Base-by-base conservation (phyloP, 2,113 vertebrate species). In the Mesitornis unicolor region DNA sequence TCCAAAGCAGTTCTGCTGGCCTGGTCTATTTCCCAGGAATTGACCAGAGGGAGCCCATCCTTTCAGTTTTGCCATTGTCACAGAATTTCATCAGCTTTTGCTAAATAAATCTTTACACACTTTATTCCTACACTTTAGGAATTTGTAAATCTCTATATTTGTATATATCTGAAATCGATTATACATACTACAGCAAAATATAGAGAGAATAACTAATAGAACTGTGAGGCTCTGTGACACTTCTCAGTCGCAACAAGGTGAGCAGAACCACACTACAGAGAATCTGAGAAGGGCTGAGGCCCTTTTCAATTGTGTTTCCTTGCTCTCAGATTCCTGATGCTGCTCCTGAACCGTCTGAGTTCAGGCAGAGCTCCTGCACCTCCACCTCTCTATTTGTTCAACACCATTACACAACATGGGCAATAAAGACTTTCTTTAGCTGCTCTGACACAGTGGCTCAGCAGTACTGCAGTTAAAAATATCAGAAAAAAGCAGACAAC, bases 1-100 rank as follows among this genome's bases (percentile, higher is more conserved):
- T 0, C 0, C 19, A 48, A 18, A 68, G 42, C 21, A 56, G 13
- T 69, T 11, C 11, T 61, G 20, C 8, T 59, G n/a, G 6, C 0
- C 0, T 35, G 24, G 43, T 64, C 57, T 57, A 29, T 31, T 69
- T 40, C 64, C 61, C 51, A 76, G 28, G 10, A 11, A 70, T 59
- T 29, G 25, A 77, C 10, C 56, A 70, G 43, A 53, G 11, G 7
- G 12, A 65, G 16, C 6, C 5, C 13, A 1, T 33, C n/a, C 42
- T 18, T 59, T 78, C 40, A 17, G 31, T 25, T 77, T 77, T 50
- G 38, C 7, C 17, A 12, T 35, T 76, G n/a, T 45, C 24, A 38
- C 4, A 38, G 31, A 45, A 73, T 35, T 61, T 38, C 26, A 54
- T 10, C 28, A 38, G 16, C 6, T 78, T 5, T 33, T 73, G 16